phyloP scores from a whole-genome alignment of 2,113 vertebrate species.

The Isichthys henryi region DNA sequence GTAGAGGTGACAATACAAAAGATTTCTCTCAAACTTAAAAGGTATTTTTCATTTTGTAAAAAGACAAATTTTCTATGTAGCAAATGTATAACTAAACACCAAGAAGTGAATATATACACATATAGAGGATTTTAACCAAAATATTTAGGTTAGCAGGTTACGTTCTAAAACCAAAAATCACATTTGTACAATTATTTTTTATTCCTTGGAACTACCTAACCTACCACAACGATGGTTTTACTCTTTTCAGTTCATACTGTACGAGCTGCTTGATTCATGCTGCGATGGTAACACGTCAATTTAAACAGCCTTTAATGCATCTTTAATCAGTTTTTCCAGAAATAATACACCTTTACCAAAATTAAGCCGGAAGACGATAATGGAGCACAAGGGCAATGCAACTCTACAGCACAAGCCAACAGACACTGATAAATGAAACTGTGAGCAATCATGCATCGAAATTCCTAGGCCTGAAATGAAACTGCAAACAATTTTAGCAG shows the following conservation, averaged over 20 bases:
- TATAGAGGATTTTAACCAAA: neutral
- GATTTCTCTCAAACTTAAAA: neutral
- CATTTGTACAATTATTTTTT: neutral
- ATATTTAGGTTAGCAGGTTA: neutral
- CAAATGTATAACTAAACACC: neutral
- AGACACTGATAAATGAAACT: neutral
- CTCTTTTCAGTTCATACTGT: neutral
- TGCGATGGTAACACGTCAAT: neutral
- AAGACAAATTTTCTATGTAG: neutral
- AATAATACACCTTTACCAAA: neutral
- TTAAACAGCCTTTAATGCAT: neutral
- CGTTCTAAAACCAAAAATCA: neutral
- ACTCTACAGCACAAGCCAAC: neutral
- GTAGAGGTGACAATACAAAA: neutral
- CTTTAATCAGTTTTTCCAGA: neutral
- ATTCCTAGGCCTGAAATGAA: neutral
- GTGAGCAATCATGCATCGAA: neutral
- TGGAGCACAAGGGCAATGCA: neutral
- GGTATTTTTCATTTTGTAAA: neutral
- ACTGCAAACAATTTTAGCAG: neutral
- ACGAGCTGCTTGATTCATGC: neutral
- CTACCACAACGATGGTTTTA: neutral
- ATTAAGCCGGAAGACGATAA: neutral
- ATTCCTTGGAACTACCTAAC: neutral
- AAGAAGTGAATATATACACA: neutral